Base-by-base conservation (phyloP, 2,888 invertebrate genomes). In the Lottia gigantea region DNA sequence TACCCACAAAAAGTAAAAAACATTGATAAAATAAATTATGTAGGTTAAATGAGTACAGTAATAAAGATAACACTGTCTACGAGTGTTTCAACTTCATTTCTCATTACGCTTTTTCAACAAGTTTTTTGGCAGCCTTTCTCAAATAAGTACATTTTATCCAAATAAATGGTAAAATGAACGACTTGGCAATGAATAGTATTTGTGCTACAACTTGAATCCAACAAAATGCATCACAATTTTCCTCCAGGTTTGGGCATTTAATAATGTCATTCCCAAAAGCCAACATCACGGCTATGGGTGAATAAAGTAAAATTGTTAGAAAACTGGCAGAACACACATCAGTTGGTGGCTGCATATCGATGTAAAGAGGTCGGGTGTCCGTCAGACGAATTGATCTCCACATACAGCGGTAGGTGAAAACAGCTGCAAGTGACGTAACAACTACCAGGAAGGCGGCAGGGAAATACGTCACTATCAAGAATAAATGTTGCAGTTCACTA, bases 271-370 rank as follows among this genome's bases (percentile, higher is more conserved):
- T 55, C 0, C 55, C 55, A 23, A 55, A 55, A 19, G 23, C 55
- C 19, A 55, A 55, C 55, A 55, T 55, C 19, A 55, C 55, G 23
- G 55, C 55, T 11, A 55, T 55, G 19, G 55, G 55, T 55, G 55
- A 23, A 23, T 55, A 55, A 3, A 55, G 55, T 55, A 55, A 55
- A 23, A 55, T 55, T 23, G 55, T 55, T 23, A 55, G 19, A 55
- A 55, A 55, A 23, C 55, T 55, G 19, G 55, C 55, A 23, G 23
- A 23, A 23, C 55, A 55, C 19, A 55, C 55, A 55, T 55, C 55
- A 23, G 55, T 55, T 23, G 55, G 55, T 2, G 55, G 55, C 55
- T 23, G 19, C 55, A 55, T 23, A 23, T 23, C 23, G 19, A 23
- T 55, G 55, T 55, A 55, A 19, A 55, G 55, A 8, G 55, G 55